Percentiles rank a stretch among this genome's conserved stretches.
Conservation (phyloP, 2,797 vertebrate species). For the Myioborus melanocephalus region DNA sequence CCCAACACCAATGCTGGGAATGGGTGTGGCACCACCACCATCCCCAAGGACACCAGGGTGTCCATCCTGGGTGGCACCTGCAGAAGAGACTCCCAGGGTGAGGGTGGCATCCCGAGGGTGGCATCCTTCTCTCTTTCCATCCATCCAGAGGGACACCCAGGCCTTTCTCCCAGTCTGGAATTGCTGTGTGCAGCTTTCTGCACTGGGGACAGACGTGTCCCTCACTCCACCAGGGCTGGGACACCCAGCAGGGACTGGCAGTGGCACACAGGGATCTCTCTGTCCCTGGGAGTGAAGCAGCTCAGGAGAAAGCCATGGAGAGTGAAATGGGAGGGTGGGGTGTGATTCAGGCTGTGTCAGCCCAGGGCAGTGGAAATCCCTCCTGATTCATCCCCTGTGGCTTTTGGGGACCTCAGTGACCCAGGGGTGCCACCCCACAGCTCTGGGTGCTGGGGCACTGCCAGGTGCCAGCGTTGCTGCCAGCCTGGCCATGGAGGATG, state of each 20-base stretch:
- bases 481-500: neutral
- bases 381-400: neutral
- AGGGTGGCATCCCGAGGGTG: neutral
- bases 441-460: neutral
- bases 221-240: fast-evolving
- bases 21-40: neutral
- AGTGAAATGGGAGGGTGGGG: neutral
- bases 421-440: neutral
- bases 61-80: neutral
- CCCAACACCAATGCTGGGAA: neutral
- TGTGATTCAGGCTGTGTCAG: conserved; percentile 26
- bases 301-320: neutral
- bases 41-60: neutral
- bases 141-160: neutral
- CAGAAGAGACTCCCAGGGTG: neutral
- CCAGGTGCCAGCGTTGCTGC: neutral
- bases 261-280: neutral
- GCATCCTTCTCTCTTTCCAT: neutral
- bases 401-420: neutral
- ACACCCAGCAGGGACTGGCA: neutral
- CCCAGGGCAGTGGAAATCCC: neutral
- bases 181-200: neutral
- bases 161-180: neutral
- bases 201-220: fast-evolving
- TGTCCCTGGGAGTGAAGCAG: fast-evolving